Evolutionary conservation across 2,888 invertebrate genomes (phyloP), one percentile per base, ranked within the genome.

Genomic region (Eudasyphora cyanicolor): DNA sequence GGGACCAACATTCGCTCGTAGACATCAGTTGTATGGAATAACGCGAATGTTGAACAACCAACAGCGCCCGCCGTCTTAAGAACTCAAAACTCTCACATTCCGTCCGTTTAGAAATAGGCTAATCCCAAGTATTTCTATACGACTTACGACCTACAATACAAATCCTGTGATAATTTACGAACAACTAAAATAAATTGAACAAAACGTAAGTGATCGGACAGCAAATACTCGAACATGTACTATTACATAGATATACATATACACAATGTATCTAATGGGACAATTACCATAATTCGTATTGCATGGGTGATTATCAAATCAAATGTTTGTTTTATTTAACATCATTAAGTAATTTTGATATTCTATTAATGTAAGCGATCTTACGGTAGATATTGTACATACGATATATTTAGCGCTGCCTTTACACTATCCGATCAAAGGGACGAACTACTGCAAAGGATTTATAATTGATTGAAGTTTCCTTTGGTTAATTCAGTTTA

Each of bases 151-250:
- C 14, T 60, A 29, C n/a, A 14, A 1, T 74, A 24, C 8, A 69
- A 79, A 79, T 77, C 77, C 80, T 80, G 80, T 78, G 83, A 70
- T 77, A 84, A 67, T 54, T 29, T 49, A 24, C 38, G 19, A 76
- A 75, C 38, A 64, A 70, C 73, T n/a, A 21, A 38, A 49, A 77
- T 7, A 8, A 57, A 17, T 49, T 2, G 60, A 69, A 45, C 8
- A 57, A 60, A 12, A 64, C 38, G 84, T 81, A 84, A 84, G 81
- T 76, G 78, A 14, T 62, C 21, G n/a, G 21, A 45, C 7, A 2
- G 35, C 21, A 54, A 54, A 38, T 38, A n/a, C n/a, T n/a, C n/a
- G n/a, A n/a, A n/a, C n/a, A n/a, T 38, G 38, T 38, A 38, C 4
- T 4, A 7, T 12, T 12, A 12, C n/a, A n/a, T n/a, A n/a, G n/a